These are phyloP conservation scores for Caenorhabditis becei DNA, from an alignment of 2,888 invertebrate genomes.

Conservation along the genomic window DNA sequence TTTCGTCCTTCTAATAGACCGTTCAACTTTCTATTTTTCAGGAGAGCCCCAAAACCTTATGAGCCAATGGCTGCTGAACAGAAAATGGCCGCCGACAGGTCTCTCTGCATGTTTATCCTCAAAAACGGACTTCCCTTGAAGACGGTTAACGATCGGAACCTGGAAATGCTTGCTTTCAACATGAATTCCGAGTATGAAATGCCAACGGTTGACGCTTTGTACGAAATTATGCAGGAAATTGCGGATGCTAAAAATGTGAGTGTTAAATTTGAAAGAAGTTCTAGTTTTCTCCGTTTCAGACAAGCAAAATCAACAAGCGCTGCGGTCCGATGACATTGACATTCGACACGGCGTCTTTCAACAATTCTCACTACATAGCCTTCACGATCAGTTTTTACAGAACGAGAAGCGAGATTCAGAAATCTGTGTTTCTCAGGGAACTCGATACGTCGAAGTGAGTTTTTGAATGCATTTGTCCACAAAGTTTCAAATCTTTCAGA, in stretches of 20 bases:
- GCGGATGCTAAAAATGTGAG: slow-evolving; percentile 9
- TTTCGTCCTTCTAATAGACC: background rate
- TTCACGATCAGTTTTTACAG: slow-evolving; percentile 20
- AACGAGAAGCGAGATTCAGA: background rate
- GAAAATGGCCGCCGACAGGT: slow-evolving; percentile 6
- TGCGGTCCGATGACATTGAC: slow-evolving; percentile 28
- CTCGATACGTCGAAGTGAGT: slow-evolving; percentile 8
- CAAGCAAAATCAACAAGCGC: background rate
- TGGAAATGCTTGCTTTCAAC: slow-evolving; percentile 34
- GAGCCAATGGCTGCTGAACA: background rate
- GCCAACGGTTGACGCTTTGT: slow-evolving; percentile 16
- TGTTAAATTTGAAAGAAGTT: background rate
- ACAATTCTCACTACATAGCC: slow-evolving; percentile 27
- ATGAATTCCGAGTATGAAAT: slow-evolving; percentile 28
- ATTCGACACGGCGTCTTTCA: slow-evolving; percentile 33
- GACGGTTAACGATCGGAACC: slow-evolving; percentile 22
- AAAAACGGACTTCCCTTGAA: slow-evolving; percentile 22
- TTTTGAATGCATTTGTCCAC: background rate
- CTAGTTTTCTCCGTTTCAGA: background rate
- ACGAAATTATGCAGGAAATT: background rate
- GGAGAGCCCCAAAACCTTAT: slow-evolving; percentile 5
- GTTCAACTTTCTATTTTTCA: slow-evolving; percentile 16
- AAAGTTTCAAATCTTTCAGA: slow-evolving; percentile 1
- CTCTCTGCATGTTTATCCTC: slow-evolving; percentile 14
- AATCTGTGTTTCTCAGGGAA: slow-evolving; percentile 18